Percentiles rank a stretch among this genome's conserved stretches.
Evolutionary conservation across 1,140 invertebrate species (phyloP).

Genomic region (Aphaenogaster ashmeadi): DNA sequence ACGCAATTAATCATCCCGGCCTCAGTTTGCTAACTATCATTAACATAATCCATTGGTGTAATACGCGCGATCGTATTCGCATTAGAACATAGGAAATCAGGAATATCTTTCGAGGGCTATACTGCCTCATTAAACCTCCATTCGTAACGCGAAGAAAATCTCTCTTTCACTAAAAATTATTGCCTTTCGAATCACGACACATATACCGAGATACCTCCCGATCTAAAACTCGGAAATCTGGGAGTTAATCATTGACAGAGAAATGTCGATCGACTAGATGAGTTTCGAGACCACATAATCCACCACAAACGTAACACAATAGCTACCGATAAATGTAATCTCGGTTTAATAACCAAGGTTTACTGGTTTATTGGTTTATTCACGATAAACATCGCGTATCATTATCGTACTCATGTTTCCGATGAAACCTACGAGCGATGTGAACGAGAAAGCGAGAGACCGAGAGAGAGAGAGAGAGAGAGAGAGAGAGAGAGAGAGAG

Average conservation of each 20-base stretch:
- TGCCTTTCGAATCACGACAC: background rate
- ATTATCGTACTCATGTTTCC: slow-evolving; percentile 41
- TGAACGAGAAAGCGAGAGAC: background rate
- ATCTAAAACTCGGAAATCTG: background rate
- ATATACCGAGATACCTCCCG: background rate
- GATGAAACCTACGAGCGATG: background rate
- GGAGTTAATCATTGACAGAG: background rate
- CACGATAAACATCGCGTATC: slow-evolving; percentile 30
- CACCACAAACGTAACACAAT: slow-evolving; percentile 23
- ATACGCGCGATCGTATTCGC: slow-evolving; percentile 21
- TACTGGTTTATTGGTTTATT: slow-evolving; percentile 27
- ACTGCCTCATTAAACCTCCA: background rate
- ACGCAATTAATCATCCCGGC: slow-evolving; percentile 54
- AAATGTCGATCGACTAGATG: background rate
- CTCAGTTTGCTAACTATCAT: slow-evolving; percentile 60
- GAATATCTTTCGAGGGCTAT: background rate
- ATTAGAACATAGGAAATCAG: slow-evolving; percentile 31
- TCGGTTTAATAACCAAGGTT: slow-evolving; percentile 35
- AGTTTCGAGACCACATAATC: slow-evolving; percentile 3
- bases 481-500: background rate
- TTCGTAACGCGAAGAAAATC: background rate
- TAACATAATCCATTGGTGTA: slow-evolving; percentile 57
- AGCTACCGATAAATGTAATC: slow-evolving; percentile 13
- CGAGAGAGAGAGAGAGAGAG: background rate
- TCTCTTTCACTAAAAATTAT: background rate